Base-by-base conservation (phyloP, 2,888 invertebrate species). In the Campopleginae sp. region DNA sequence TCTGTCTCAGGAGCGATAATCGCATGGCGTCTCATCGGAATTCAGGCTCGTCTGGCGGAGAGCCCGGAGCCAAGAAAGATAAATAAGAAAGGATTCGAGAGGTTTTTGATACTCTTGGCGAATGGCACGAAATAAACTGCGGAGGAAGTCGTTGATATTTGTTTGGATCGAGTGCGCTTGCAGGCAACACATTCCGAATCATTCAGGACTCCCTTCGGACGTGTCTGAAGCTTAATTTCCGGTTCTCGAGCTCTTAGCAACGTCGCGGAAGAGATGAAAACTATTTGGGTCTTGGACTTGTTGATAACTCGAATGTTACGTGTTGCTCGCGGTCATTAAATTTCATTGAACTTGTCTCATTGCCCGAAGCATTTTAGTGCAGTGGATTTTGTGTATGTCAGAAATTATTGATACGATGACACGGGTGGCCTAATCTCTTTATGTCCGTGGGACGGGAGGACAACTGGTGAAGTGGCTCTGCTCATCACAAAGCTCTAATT, bases 361-460 rank as follows among this genome's bases (percentile, higher is more conserved):
- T 23, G 27, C 31, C 12, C 38, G 23, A 23, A 6, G 33, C 17
- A 14, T 74, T 61, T 51, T 7, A 38, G 44, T 58, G 27, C 31
- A 58, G 54, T 58, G 66, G 66, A 27, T 77, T 38, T 38, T 61
- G 44, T 17, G 23, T 44, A 80, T 48, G 80, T 82, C 72, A 78
- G 80, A 85, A 86, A 80, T 77, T 58, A 80, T 83, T 83, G 80
- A 84, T 65, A 74, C 80, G 72, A 75, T 80, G 76, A 79, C 58
- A 82, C 68, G 61, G 61, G 61, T 85, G 65, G 48, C 66, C 65
- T 66, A 75, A 61, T 44, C 63, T 68, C 38, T 63, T 68, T 44
- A 80, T 80, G 70, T 51, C 42, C 86, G 85, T 86, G 86, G 86
- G 85, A 86, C 61, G 76, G 66, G 74, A 54, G 70, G 33, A 63